Percentiles rank a stretch among this genome's conserved stretches.
These are phyloP conservation scores for Chelonoidis abingdonii DNA, from an alignment of 2,113 vertebrate genomes.

Conservation along the genomic window DNA sequence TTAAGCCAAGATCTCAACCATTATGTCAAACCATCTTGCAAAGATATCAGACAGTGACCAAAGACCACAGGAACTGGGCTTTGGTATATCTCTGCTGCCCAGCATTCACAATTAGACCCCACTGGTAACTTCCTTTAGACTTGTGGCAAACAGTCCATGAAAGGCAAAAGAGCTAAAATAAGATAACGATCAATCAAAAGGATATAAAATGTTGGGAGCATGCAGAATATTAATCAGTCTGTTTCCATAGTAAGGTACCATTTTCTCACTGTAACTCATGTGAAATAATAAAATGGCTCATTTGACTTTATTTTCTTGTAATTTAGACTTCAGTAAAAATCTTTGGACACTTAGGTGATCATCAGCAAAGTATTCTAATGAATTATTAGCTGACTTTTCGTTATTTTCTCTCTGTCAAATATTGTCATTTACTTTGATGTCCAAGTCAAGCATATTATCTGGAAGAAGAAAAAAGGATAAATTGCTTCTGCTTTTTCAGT, in stretches of 20 bases:
- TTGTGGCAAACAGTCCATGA: conserved; percentile 5
- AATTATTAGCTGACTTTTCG: background rate
- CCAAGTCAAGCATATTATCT: background rate
- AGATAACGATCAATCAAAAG: conserved; percentile 14
- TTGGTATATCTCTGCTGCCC: background rate
- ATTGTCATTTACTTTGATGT: background rate
- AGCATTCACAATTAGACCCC: background rate
- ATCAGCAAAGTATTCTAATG: background rate
- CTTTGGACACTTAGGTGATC: conserved; percentile 10
- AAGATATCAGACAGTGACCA: background rate
- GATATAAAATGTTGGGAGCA: background rate
- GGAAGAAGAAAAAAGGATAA: background rate
- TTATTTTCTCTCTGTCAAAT: background rate
- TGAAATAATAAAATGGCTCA: conserved; percentile 67
- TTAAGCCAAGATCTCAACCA: background rate
- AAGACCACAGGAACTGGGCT: background rate
- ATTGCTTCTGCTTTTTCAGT: rapidly evolving
- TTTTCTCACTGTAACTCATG: background rate
- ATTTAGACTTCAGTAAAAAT: conserved; percentile 58
- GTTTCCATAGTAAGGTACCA: background rate
- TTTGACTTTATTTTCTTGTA: conserved; percentile 72
- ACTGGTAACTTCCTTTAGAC: background rate
- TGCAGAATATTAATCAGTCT: background rate
- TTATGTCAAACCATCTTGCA: background rate
- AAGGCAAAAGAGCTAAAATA: conserved; percentile 47